Base-by-base conservation (phyloP, 2,888 invertebrate species). In the Dione juno region DNA sequence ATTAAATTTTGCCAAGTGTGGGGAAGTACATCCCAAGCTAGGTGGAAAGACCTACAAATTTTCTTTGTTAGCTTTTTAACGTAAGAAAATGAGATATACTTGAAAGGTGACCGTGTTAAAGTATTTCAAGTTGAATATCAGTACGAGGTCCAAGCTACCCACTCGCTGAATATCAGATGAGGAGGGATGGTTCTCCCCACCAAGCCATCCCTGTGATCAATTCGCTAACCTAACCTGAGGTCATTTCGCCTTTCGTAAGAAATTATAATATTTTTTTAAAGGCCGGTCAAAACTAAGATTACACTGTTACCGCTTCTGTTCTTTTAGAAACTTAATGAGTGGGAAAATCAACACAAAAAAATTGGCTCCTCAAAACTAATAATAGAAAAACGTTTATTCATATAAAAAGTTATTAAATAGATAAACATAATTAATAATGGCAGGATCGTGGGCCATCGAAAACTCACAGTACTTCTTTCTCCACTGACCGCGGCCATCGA, bases 51-150 rank as follows among this genome's bases (percentile, higher is more conserved):
- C 28, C 28, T 28, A 28, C 28, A 28, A 3, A 28, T 28, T 28
- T 28, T 48, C 16, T 48, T 19, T 9, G 9, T 19, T 16, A 48
- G n/a, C 10, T 7, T 7, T 61, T 52, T 50, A 50, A 59, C 41
- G 40, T 50, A 16, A 41, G 28, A 59, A 59, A 67, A 43, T 43
- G 53, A 10, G 2, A 45, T 61, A 45, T n/a, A 45, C 52, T 53
- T 19, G 43, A 45, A 37, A n/a, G 41, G 14, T 35, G 45, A 28
- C 53, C 28, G 43, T 71, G 64, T 71, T n/a, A n/a, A 61, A 71
- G 68, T 71, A 65, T 66, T 71, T 71, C 48, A 67, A 71, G 70
- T 67, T 67, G 58, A 57, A 64, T 71, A 71, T 67, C 63, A 57
- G 70, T 67, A 48, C 66, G 63, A 71, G 67, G 67, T 71, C 67